Evolutionary conservation across 2,888 invertebrate genomes (phyloP), one percentile per base, ranked within the genome.

Genomic region (Thymelicus sylvestris): DNA sequence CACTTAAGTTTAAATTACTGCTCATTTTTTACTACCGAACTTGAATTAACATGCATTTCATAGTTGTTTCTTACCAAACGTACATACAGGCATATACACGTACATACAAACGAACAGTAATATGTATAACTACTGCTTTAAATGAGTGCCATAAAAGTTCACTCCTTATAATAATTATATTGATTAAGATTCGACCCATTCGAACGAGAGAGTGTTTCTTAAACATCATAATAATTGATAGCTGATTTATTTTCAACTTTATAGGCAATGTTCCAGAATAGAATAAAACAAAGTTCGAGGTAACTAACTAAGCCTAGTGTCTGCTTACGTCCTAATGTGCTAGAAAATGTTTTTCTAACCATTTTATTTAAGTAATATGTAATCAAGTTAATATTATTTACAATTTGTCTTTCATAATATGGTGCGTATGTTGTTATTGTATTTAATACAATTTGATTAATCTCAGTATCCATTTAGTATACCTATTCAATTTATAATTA

Each of bases 391-490:
- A 31, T 13, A 24, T 68, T 55, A 52, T 47, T 55, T 31, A 52
- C 62, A 31, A 50, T 67, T 61, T 41, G 64, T 64, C 48, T 55
- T 67, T 68, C 47, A 57, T 44, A 62, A 57, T 44, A 62, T 63
- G 59, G 64, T 70, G 64, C 69, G 50, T 65, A 70, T 60, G 57
- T 60, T 70, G 64, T 65, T 70, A 65, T 70, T 70, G 65, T 70
- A 70, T 70, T 59, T 59, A 65, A 70, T 65, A 70, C 69, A 70
- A 70, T 38, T 65, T 65, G n/a, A 60, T 50, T 41, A 57, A 60
- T 70, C 48, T 57, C 48, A 59, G 7, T 48, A 59, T 38, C 15
- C 64, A 38, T 65, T 12, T 41, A 50, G 24, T 39, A 31, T 55
- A 13, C 1, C 8, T 60, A 38, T 39, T 15, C 31, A 38, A 57